These are phyloP conservation scores for Lissocephala sabroskyi DNA, from an alignment of 2,888 invertebrate genomes.

Conservation along the genomic window DNA sequence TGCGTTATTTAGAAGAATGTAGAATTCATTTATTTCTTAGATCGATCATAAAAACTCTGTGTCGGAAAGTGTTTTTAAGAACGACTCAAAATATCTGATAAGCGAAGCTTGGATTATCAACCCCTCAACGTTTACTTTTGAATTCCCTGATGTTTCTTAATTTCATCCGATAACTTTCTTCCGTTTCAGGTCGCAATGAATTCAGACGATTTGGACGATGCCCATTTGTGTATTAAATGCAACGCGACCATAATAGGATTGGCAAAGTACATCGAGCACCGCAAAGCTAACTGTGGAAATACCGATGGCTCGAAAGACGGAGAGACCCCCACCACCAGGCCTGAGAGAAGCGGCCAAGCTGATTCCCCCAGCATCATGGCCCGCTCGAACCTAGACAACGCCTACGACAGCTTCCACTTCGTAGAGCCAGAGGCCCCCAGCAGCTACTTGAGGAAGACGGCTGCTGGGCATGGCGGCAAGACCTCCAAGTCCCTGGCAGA, in stretches of 20 bases:
- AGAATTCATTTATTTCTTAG: too few species aligned
- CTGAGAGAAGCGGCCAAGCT: neutral
- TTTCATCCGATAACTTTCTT: too few species aligned
- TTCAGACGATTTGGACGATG: constrained; percentile 82
- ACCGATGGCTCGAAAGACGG: constrained; percentile 4
- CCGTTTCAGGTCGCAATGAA: constrained; percentile 45
- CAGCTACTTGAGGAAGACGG: constrained; percentile 48
- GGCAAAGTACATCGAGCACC: constrained; percentile 89
- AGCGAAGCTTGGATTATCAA: too few species aligned
- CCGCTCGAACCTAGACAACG: constrained; percentile 64
- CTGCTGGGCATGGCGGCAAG: constrained; percentile 60
- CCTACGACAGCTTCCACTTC: constrained; percentile 60
- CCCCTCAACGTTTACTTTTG: too few species aligned
- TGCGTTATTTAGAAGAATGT: too few species aligned
- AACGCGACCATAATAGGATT: constrained; percentile 86
- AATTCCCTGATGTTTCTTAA: too few species aligned
- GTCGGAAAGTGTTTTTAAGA: too few species aligned
- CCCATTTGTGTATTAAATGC: constrained; percentile 91
- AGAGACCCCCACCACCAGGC: constrained; percentile 4
- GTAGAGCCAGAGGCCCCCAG: constrained; percentile 53
- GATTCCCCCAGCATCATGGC: constrained; percentile 70
- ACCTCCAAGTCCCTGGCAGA: constrained; percentile 63
- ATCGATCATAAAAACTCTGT: too few species aligned
- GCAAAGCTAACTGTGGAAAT: constrained; percentile 79
- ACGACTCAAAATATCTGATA: too few species aligned